Evolutionary conservation across 2,797 vertebrate genomes (phyloP).

Genomic region (Catamblyrhynchus diadema): DNA sequence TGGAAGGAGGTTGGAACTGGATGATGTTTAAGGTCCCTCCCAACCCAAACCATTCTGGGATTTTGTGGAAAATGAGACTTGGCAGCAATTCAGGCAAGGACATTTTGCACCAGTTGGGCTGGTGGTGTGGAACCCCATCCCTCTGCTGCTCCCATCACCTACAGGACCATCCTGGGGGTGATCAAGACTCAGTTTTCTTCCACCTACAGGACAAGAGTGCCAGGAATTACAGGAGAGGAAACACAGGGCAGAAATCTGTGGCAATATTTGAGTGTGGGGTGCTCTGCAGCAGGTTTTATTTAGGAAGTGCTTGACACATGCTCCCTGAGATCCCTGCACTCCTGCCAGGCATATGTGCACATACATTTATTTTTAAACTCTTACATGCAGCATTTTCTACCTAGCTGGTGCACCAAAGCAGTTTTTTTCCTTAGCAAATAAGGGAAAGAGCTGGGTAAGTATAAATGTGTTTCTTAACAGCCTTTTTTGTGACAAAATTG

Average conservation of each 20-base stretch:
- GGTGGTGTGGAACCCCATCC: background rate
- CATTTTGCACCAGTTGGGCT: background rate
- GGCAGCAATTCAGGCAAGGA: background rate
- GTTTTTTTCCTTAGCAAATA: background rate
- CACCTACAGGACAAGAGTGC: background rate
- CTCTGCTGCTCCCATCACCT: background rate
- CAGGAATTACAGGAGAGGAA: background rate
- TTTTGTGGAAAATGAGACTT: background rate
- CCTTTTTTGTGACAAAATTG: constrained; percentile 1
- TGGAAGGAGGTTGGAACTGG: background rate
- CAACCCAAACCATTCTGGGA: background rate
- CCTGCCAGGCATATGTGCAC: accelerated
- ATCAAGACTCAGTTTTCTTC: background rate
- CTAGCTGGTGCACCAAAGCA: background rate
- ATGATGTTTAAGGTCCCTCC: background rate
- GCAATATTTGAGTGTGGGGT: accelerated
- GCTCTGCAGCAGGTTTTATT: background rate
- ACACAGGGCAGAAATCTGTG: background rate
- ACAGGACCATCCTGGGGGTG: background rate
- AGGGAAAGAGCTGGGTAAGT: background rate
- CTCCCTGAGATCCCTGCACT: background rate
- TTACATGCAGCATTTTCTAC: background rate
- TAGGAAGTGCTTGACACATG: background rate
- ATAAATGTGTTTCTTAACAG: background rate
- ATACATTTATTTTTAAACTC: background rate